Conservation (phyloP, 2,113 vertebrate species). For the Salvator merianae region DNA sequence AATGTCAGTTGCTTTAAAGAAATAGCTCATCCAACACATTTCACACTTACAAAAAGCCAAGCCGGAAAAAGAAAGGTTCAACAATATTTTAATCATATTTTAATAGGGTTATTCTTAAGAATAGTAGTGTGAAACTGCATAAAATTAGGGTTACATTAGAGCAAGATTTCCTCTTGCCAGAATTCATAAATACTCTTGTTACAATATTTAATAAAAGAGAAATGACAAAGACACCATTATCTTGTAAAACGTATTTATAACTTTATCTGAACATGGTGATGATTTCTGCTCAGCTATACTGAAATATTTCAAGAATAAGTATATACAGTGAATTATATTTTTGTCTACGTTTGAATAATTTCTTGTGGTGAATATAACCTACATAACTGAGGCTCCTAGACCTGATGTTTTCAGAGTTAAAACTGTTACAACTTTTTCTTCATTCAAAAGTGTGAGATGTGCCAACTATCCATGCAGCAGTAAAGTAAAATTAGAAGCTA, state of each 20-base stretch:
- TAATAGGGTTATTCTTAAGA: conserved; percentile 26
- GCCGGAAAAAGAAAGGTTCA: conserved; percentile 32
- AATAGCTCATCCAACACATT: conserved; percentile 9
- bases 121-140: conserved; percentile 14
- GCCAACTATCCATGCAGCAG: neutral
- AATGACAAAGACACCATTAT: neutral
- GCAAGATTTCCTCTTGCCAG: conserved; percentile 5
- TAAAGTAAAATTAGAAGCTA: neutral
- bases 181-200: conserved; percentile 10
- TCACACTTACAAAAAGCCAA: conserved; percentile 14
- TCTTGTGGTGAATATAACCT: neutral
- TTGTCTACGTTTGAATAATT: neutral
- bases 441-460: neutral
- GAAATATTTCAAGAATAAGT: neutral
- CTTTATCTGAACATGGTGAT: neutral
- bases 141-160: conserved; percentile 2
- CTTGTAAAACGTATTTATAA: neutral
- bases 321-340: neutral
- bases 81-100: conserved; percentile 22
- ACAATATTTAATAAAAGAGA: conserved; percentile 1
- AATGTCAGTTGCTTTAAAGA: conserved; percentile 24
- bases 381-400: neutral
- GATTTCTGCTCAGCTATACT: neutral
- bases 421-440: neutral
- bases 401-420: neutral